phyloP scores from a whole-genome alignment of 2,797 vertebrate species.

The Bovichtus diacanthus region DNA sequence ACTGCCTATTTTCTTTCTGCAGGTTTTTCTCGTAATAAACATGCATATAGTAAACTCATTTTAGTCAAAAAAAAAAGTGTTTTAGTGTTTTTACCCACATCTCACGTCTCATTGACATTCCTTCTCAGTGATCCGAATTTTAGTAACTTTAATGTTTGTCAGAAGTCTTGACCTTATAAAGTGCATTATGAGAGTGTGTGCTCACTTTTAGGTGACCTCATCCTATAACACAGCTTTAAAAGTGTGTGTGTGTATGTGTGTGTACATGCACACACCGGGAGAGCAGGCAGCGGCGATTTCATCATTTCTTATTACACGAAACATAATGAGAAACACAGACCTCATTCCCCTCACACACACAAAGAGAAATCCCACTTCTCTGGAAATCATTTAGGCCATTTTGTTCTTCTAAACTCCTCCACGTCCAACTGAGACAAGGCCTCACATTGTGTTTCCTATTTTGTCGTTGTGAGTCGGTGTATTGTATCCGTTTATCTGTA shows the following conservation, averaged over 20 bases:
- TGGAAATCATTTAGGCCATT: slow-evolving; percentile 44
- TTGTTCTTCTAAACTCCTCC: background rate
- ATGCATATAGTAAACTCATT: no score
- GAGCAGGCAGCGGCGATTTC: slow-evolving; percentile 47
- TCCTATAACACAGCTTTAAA: slow-evolving; percentile 55
- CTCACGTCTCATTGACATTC: slow-evolving; percentile 5
- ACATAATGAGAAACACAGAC: slow-evolving; percentile 69
- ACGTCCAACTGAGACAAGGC: slow-evolving; percentile 5
- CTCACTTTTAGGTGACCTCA: slow-evolving; percentile 63
- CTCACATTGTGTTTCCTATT: slow-evolving; percentile 15
- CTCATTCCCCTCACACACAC: slow-evolving; percentile 25
- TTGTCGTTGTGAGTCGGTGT: slow-evolving; percentile 16
- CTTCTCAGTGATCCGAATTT: slow-evolving; percentile 11
- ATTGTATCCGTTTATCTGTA: slow-evolving; percentile 30
- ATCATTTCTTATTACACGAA: slow-evolving; percentile 58
- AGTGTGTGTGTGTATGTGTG: slow-evolving; percentile 14
- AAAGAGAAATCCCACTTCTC: slow-evolving; percentile 23
- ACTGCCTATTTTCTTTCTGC: no score
- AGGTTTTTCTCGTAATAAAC: no score
- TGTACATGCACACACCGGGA: slow-evolving; percentile 32
- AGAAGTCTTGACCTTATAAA: slow-evolving; percentile 50
- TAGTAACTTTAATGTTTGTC: slow-evolving; percentile 5
- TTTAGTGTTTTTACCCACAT: background rate
- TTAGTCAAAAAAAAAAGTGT: no score
- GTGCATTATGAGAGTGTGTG: slow-evolving; percentile 39